Base-by-base conservation (phyloP, 1,140 invertebrate genomes). In the Globodera ellingtonae region DNA sequence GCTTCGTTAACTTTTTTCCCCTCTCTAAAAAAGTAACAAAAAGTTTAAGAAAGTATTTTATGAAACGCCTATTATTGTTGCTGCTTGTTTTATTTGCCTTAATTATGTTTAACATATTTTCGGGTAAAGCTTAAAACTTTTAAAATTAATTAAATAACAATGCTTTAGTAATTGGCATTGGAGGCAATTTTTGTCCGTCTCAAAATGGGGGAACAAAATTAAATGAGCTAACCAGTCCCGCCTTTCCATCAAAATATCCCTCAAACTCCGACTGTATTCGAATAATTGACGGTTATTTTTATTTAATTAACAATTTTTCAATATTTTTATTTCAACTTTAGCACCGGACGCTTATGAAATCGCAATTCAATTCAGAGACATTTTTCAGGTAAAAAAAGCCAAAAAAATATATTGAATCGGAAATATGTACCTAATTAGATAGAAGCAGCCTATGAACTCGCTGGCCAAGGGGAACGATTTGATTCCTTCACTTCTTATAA, bases 361-460 rank as follows among this genome's bases (percentile, higher is more conserved):
- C 47, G 24, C 84, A 7, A 56, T 84, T 15, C n/a, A 67, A n/a
- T 84, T 84, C 70, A 80, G 77, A 35, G 62, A 82, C 56, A 76
- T 81, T 46, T 84, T 84, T 81, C 48, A 85, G 62, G 83, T 84
- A 4, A 48, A 52, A 15, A 5, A 21, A 69, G 44, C 44, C 44
- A 35, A 6, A 18, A 24, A 24, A 24, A 2, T 50, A 13, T 8
- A 4, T 8, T 72, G 1, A 6, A 18, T 78, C 18, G n/a, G 35
- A 35, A 35, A 35, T 15, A 10, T 79, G 8, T 8, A 10, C 35
- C 6, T 21, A 65, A 15, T 80, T 8, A 44, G 83, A 85, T 84
- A 50, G 83, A 84, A 84, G 47, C 83, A n/a, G 80, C 83, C 46
- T 84, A 84, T 65, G 82, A 84, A 85, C 73, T 80, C 47, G 70